Conservation (phyloP, 2,888 invertebrate species). For the Odontocolon sp. region DNA sequence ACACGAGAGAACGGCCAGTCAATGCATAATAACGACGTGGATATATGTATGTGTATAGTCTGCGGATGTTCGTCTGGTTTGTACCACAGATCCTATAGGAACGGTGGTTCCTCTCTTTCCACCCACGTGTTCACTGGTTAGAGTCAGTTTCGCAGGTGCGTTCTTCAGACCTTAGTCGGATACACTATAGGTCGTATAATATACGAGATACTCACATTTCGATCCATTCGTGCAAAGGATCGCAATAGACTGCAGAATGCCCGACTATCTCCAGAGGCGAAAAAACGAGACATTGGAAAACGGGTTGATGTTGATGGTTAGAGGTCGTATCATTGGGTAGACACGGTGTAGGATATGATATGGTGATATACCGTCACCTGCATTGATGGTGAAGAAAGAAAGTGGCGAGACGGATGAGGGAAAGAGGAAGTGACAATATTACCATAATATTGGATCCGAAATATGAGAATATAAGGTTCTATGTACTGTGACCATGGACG, state of each 20-base stretch:
- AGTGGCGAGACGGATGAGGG: constrained; percentile 22
- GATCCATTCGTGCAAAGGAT: background rate
- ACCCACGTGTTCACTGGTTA: constrained; percentile 25
- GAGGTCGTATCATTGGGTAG: constrained; percentile 1
- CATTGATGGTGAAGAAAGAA: constrained; percentile 16
- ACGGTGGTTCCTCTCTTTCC: constrained; percentile 6
- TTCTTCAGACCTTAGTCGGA: constrained; percentile 27
- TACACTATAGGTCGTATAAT: background rate
- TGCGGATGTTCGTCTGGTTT: constrained; percentile 7
- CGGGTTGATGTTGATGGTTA: background rate
- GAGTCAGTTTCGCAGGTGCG: constrained; percentile 30
- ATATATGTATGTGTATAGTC: constrained; percentile 31
- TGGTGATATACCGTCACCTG: constrained; percentile 21
- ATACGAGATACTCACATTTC: background rate
- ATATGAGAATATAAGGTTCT: constrained; percentile 68
- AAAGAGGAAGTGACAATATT: constrained; percentile 63
- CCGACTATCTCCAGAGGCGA: too few species aligned
- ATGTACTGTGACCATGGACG: constrained; percentile 13
- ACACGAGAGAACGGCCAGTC: constrained; percentile 57
- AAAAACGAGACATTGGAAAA: background rate
- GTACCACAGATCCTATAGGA: constrained; percentile 10
- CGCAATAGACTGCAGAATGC: background rate
- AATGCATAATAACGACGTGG: constrained; percentile 64
- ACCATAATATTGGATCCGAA: constrained; percentile 77
- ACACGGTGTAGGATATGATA: constrained; percentile 31